Evolutionary conservation across 2,113 vertebrate species (phyloP), one percentile per base, ranked within the genome.

Genomic region (Xerus inauris): DNA sequence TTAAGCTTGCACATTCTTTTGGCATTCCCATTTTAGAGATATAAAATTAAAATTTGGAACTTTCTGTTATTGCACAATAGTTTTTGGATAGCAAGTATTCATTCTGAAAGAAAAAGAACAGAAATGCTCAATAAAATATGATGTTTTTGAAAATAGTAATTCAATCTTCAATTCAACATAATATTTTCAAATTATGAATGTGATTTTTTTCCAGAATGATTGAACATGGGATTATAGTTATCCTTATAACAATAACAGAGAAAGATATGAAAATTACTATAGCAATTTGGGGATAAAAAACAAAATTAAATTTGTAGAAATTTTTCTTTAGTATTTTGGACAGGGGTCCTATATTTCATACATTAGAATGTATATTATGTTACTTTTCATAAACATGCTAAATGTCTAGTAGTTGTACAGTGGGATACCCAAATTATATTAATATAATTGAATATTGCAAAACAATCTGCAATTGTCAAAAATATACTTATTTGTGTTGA

Each of bases 81-180:
- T 65, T 76, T 35, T 79, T 2, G n/a, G 6, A 89, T 32, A 57
- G 7, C 10, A 92, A 89, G 8, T 59, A 0, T 35, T 1, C 35
- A 76, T 38, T 96, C 32, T n/a, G 62, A 40, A 92, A 76, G 65
- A 84, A 84, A 72, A 88, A n/a, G n/a, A 89, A 57, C 1, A 87
- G 24, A 96, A 65, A 57, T 87, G 20, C 40, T 92, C 17, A 86
- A 62, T 82, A 51, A 76, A 79, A 49, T 59, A 65, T 59, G 11
- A 72, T 3, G 47, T 0, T 22, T 26, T 28, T 28, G 59, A 26
- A 62, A 93, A 47, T 24, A 75, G 80, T 77, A 47, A 12, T 3
- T 62, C 4, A 65, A 30, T 72, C 24, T 87, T 83, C 0, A 49
- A 40, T 69, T 80, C 54, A 87, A 57, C 11, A 67, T 4, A 65